These are phyloP conservation scores for Acrocephalus arundinaceus DNA, from an alignment of 2,113 vertebrate genomes.

Conservation along the genomic window DNA sequence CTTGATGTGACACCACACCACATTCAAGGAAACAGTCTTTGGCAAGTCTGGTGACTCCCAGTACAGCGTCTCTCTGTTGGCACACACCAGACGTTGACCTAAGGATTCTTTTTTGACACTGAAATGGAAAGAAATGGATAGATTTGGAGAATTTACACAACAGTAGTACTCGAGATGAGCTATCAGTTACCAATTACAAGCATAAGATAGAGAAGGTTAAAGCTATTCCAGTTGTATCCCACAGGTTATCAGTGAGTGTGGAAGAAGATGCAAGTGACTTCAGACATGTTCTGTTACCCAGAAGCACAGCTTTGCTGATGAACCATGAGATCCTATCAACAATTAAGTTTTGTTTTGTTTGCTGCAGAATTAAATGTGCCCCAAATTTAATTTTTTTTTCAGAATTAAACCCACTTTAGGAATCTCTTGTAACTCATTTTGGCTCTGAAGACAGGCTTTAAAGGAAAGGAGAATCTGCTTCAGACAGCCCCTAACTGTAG, in stretches of 20 bases:
- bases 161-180: not conserved
- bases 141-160: not conserved
- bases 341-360: not conserved
- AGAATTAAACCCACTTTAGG: not conserved
- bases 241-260: not conserved
- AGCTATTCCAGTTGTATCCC: not conserved
- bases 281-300: accelerated
- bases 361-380: not conserved
- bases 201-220: not conserved
- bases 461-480: not conserved
- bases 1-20: not conserved
- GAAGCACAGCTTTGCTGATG: not conserved
- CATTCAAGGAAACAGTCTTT: not conserved
- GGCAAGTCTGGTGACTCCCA: not conserved
- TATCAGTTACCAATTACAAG: not conserved
- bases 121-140: not conserved
- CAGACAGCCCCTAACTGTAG: not conserved
- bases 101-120: not conserved
- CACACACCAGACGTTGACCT: not conserved
- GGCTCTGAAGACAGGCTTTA: not conserved
- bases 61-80: not conserved
- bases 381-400: not conserved
- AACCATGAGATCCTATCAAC: not conserved
- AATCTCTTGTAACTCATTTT: not conserved
- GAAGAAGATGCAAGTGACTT: not conserved